Base-by-base conservation (phyloP, 1,140 invertebrate genomes). In the Coenobita brevimanus region DNA sequence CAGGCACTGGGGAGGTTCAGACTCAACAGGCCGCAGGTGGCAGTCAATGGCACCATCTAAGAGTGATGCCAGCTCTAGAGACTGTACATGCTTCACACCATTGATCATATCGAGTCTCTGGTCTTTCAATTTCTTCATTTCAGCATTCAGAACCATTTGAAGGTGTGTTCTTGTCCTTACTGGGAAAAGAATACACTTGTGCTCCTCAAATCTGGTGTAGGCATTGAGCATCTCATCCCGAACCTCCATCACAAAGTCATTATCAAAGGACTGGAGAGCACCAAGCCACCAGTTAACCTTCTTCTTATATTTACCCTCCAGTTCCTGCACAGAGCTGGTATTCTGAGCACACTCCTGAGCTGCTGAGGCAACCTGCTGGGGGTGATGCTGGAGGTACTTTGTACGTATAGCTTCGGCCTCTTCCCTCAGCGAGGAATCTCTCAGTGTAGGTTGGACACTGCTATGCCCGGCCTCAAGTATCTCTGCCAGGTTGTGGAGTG, bases 401-500 rank as follows among this genome's bases (percentile, higher is more conserved):
- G 93, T 92, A 90, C 94, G 94, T n/a, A 96, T 89, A 4, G 93
- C 91, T 50, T 92, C 91, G 79, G 93, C 93, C 91, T 95, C 93
- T 41, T 93, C 85, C 82, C 90, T 91, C 21, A 95, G 92, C 2
- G 91, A 91, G 38, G 91, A 91, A 91, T 95, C 95, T 50, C 93
- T 91, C 2, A 95, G 92, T 10, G 94, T 95, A 21, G 92, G 93
- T 8, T 92, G 91, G 4, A 94, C 91, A 6, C 91, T 92, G 17
- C 91, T 60, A 87, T 91, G 78, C 60, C 90, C 69, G 91, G 91
- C 78, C 91, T 93, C 91, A 3, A 94, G 67, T 1, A 94, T 84
- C 91, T 95, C 94, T 10, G 93, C 91, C 36, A 96, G 92, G 92
- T 97, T 97, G 89, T 95, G 93, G 75, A 96, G 91, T 0, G 95